phyloP scores from a whole-genome alignment of 2,797 vertebrate species.

The Thunnus albacares region DNA sequence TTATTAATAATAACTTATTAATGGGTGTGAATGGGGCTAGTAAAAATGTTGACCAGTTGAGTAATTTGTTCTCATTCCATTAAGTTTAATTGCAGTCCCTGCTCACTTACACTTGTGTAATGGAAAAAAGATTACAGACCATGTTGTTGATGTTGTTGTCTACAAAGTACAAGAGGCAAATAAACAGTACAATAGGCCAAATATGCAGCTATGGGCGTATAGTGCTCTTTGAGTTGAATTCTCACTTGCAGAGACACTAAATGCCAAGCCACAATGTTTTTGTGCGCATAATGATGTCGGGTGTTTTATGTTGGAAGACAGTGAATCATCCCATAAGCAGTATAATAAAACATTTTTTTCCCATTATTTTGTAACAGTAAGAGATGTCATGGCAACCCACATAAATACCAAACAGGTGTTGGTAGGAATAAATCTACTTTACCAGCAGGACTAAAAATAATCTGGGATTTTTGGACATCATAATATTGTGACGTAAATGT shows the following conservation, averaged over 20 bases:
- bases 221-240: slow-evolving; percentile 17
- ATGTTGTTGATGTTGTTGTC: slow-evolving; percentile 42
- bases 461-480: background rate
- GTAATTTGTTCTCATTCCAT: slow-evolving; percentile 7
- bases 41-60: slow-evolving; percentile 32
- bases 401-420: slow-evolving; percentile 30
- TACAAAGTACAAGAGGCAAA: slow-evolving; percentile 32
- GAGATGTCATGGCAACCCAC: slow-evolving; percentile 5
- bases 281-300: slow-evolving; percentile 27
- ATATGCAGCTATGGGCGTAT: slow-evolving; percentile 27
- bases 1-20: slow-evolving; percentile 2
- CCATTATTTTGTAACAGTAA: slow-evolving; percentile 2
- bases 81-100: slow-evolving; percentile 12
- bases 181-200: slow-evolving; percentile 51
- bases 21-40: slow-evolving; percentile 5
- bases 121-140: slow-evolving; percentile 24
- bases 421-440: slow-evolving; percentile 14
- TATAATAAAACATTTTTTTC: slow-evolving; percentile 9
- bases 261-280: slow-evolving; percentile 46
- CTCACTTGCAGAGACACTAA: slow-evolving; percentile 28
- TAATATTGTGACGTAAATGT: slow-evolving; percentile 8
- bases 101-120: slow-evolving; percentile 44
- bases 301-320: slow-evolving; percentile 39
- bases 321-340: slow-evolving; percentile 37
- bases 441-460: slow-evolving; percentile 11